Conservation (phyloP, 1,140 invertebrate species). For the Cotesia typhae region DNA sequence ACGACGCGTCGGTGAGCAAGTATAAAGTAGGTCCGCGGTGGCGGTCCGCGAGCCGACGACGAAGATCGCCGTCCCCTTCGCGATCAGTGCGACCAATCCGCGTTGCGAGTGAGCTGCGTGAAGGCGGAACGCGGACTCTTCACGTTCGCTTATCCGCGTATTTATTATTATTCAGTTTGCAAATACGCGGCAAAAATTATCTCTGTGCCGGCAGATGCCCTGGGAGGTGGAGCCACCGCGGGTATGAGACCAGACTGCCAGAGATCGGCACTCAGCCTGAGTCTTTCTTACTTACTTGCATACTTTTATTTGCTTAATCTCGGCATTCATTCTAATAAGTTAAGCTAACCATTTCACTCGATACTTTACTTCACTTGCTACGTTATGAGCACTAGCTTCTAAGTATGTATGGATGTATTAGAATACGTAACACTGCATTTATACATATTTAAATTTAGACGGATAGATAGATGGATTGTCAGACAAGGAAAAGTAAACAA, state of each 20-base stretch:
- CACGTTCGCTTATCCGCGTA: slow-evolving; percentile 61
- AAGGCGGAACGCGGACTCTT: slow-evolving; percentile 64
- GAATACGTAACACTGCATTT: too few relatives aligned
- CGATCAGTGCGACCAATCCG: slow-evolving; percentile 60
- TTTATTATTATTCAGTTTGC: slow-evolving; percentile 66
- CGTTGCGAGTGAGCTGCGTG: slow-evolving; percentile 62
- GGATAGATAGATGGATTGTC: not conserved
- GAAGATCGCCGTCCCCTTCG: slow-evolving; percentile 60
- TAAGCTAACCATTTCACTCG: too few relatives aligned
- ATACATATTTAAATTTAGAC: too few relatives aligned
- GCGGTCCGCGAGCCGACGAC: slow-evolving; percentile 33
- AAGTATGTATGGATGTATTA: too few relatives aligned
- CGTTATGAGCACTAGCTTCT: too few relatives aligned
- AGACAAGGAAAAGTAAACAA: not conserved
- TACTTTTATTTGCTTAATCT: not conserved
- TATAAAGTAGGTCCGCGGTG: slow-evolving; percentile 55
- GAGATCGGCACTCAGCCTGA: slow-evolving; percentile 6
- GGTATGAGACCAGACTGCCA: not conserved
- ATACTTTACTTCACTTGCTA: too few relatives aligned
- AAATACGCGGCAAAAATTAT: slow-evolving; percentile 66
- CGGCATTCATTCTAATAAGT: too few relatives aligned
- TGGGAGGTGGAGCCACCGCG: slow-evolving; percentile 41
- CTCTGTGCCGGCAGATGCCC: slow-evolving; percentile 48
- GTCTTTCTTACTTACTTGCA: not conserved
- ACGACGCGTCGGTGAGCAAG: slow-evolving; percentile 39